Conservation (phyloP, 2,888 invertebrate genomes). For the Sclerodermus sp. region DNA sequence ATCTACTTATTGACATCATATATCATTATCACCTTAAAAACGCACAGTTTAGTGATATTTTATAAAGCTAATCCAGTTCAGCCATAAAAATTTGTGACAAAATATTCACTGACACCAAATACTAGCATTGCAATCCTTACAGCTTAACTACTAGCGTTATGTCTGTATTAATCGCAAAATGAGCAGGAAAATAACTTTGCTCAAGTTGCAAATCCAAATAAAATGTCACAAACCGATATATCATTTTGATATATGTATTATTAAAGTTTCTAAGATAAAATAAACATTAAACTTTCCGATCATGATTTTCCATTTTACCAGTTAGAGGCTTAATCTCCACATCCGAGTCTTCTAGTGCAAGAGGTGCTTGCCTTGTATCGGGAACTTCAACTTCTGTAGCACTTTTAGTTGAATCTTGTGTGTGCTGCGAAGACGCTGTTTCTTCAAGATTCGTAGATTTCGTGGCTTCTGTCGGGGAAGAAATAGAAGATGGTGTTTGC, state of each 20-base stretch:
- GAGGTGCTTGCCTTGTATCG: conserved; percentile 42
- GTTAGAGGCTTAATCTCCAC: conserved; percentile 36
- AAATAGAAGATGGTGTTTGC: conserved; percentile 48
- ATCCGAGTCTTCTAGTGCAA: conserved; percentile 32
- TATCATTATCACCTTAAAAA: conserved; percentile 29
- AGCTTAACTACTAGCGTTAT: too few species aligned
- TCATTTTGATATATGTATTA: conserved; percentile 32
- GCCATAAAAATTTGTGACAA: conserved; percentile 27
- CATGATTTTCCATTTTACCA: conserved; percentile 35
- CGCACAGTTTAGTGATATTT: conserved; percentile 35
- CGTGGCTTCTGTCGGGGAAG: conserved; percentile 49
- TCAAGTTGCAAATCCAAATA: conserved; percentile 6
- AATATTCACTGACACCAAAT: conserved; percentile 14
- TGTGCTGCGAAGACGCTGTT: conserved; percentile 41
- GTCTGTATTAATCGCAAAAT: too few species aligned
- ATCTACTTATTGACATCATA: conserved; percentile 26
- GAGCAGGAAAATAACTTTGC: background rate
- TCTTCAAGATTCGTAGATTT: conserved; percentile 51
- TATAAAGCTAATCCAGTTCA: conserved; percentile 28
- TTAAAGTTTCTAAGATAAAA: conserved; percentile 28
- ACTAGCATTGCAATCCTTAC: too few species aligned
- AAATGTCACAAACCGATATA: conserved; percentile 30
- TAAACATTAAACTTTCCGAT: conserved; percentile 44
- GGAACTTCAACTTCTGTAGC: conserved; percentile 34
- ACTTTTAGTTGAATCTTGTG: conserved; percentile 34